Conservation (phyloP, 2,888 invertebrate species). For the Andrena trimmerana region DNA sequence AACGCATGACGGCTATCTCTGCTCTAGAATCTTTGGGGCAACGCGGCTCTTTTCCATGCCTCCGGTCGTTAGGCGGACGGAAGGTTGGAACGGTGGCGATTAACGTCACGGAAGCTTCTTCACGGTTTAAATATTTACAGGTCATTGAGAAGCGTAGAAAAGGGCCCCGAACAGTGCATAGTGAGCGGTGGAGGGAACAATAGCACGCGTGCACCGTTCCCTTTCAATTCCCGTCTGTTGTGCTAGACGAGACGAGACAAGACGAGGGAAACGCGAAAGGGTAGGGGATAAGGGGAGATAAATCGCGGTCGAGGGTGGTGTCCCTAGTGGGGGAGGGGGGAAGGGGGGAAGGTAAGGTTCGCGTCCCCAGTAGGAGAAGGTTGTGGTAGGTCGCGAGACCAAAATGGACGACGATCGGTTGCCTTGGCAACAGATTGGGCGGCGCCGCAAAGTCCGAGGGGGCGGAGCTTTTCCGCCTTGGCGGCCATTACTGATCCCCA, state of each 20-base stretch:
- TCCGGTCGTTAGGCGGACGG: constrained; percentile 17
- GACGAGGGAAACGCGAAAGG: constrained; percentile 36
- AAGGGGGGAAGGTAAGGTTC: neutral
- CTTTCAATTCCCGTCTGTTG: constrained; percentile 4
- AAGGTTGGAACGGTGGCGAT: constrained; percentile 40
- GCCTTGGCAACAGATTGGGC: constrained; percentile 75
- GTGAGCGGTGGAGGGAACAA: constrained; percentile 11
- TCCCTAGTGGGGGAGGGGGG: neutral
- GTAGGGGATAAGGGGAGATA: constrained; percentile 20
- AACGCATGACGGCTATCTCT: constrained; percentile 6
- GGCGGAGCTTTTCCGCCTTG: constrained; percentile 75
- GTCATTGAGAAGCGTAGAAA: neutral
- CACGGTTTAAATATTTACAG: constrained; percentile 3
- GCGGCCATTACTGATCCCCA: constrained; percentile 79
- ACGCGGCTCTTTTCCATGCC: constrained; percentile 36
- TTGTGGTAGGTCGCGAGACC: constrained; percentile 81
- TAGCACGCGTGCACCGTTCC: constrained; percentile 44
- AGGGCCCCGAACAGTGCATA: neutral
- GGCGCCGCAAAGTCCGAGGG: constrained; percentile 61
- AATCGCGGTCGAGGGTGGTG: constrained; percentile 33
- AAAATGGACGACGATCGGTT: constrained; percentile 81
- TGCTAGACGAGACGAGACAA: neutral
- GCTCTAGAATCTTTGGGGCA: constrained; percentile 17
- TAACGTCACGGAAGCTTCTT: constrained; percentile 36
- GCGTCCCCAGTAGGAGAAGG: constrained; percentile 63